A percentile compares a stretch with the other conserved stretches of the same genome.
Evolutionary conservation across 1,140 invertebrate species (phyloP).

Genomic region (Drosophila punjabiensis): DNA sequence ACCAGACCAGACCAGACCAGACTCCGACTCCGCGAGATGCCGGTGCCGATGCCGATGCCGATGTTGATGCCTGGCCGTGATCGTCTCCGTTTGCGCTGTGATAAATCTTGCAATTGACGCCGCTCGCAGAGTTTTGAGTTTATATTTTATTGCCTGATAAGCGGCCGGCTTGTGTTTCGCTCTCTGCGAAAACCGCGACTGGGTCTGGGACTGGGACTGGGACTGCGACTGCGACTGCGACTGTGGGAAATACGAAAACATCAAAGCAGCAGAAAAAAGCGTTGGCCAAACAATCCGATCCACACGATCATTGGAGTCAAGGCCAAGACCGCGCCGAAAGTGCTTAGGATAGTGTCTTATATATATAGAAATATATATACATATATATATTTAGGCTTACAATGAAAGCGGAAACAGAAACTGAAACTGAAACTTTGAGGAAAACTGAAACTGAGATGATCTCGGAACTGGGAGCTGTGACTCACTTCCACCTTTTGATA

Average conservation of each 20-base stretch:
- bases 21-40: slow-evolving; percentile 24
- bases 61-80: slow-evolving; percentile 12
- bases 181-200: slow-evolving; percentile 25
- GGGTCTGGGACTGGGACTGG: not conserved
- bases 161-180: slow-evolving; percentile 29
- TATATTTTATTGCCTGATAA: slow-evolving; percentile 51
- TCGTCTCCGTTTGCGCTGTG: slow-evolving; percentile 46
- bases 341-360: slow-evolving; percentile 20
- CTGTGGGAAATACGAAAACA: slow-evolving; percentile 37
- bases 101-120: slow-evolving; percentile 76
- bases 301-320: slow-evolving; percentile 31
- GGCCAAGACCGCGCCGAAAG: slow-evolving; percentile 24
- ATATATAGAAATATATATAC: not conserved
- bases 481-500: not conserved
- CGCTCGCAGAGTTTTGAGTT: slow-evolving; percentile 44
- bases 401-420: slow-evolving; percentile 22
- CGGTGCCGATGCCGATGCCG: slow-evolving; percentile 15
- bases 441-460: slow-evolving; percentile 2
- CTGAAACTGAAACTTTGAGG: slow-evolving; percentile 2
- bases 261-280: slow-evolving; percentile 35
- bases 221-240: not conserved
- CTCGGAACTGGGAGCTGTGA: not conserved
- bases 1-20: slow-evolving; percentile 30
- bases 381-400: not conserved
- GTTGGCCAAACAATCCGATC: slow-evolving; percentile 43